Evolutionary conservation across 2,113 vertebrate species (phyloP).

Genomic region (Echinops telfairi): DNA sequence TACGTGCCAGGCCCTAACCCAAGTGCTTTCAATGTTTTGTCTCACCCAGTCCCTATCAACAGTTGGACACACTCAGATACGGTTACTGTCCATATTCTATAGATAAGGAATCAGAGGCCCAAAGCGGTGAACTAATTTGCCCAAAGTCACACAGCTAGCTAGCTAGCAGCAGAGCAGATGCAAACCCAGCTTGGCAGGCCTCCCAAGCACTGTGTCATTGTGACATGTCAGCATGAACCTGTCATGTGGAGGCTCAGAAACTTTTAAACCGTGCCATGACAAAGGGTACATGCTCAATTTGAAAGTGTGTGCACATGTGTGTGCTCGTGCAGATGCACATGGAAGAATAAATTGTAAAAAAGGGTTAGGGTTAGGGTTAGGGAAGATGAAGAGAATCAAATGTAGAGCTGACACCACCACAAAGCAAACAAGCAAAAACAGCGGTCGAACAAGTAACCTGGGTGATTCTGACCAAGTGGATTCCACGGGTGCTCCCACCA

Average conservation of each 20-base stretch:
- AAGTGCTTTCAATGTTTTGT: not conserved
- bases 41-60: not conserved
- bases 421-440: slow-evolving; percentile 3
- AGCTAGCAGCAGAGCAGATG: slow-evolving; percentile 48
- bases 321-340: not conserved
- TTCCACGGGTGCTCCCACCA: slow-evolving; percentile 70
- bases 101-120: not conserved
- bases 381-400: slow-evolving; percentile 67
- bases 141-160: slow-evolving; percentile 72
- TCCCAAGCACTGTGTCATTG: not conserved
- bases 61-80: not conserved
- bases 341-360: slow-evolving; percentile 66
- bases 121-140: slow-evolving; percentile 56
- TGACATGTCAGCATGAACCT: not conserved
- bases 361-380: too few relatives aligned
- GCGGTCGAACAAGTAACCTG: not conserved
- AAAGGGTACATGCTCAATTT: slow-evolving; percentile 1
- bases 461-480: slow-evolving; percentile 78
- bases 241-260: not conserved
- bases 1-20: too few relatives aligned
- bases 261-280: not conserved
- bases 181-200: slow-evolving; percentile 2
- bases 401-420: not conserved
- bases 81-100: slow-evolving; percentile 7
- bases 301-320: too few relatives aligned